Base-by-base conservation (phyloP, 2,113 vertebrate species). In the Andinoacara biseriatus region DNA sequence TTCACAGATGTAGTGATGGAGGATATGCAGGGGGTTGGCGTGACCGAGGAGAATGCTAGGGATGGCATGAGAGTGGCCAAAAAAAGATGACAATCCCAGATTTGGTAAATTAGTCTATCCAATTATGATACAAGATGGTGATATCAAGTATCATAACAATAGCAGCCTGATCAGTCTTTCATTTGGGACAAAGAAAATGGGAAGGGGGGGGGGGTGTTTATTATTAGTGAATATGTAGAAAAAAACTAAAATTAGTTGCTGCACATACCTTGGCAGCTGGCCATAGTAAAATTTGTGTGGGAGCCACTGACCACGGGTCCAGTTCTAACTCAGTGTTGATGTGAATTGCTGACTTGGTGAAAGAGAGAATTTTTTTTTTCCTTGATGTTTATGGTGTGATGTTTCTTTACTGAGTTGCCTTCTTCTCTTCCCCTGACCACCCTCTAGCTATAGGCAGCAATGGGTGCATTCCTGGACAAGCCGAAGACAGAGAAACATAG, bases 391-490 rank as follows among this genome's bases (percentile, higher is more conserved):
- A 60, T 65, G 20, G 22, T 80, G 22, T 24, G 14, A 56, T 18
- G 9, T 69, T 63, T 10, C 22, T 15, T 69, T 15, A 57, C 17
- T 35, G 1, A 59, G 3, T 58, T 40, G 52, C 4, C 60, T 15
- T 46, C 40, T 80, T 56, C 22, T 80, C 58, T 67, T 38, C 40
- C 59, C 24, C 58, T 61, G 8, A 11, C 82, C 10, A 10, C 46
- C 83, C 69, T 63, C 26, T 94, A 95, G 94, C 90, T 94, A 87
- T 96, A 95, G 90, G 96, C 94, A 98, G 96, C 88, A 92, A 99
- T 99, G 99, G 99, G 99, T 95, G 99, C 99, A 88, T 99, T 99
- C 97, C 96, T 99, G 97, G 99, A 99, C 95, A 99, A 99, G 95
- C 99, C 98, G 94, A 99, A 99, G 96, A 99, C 99, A 18, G 99